phyloP scores from a whole-genome alignment of 2,113 vertebrate species.

The Verasper variegatus region DNA sequence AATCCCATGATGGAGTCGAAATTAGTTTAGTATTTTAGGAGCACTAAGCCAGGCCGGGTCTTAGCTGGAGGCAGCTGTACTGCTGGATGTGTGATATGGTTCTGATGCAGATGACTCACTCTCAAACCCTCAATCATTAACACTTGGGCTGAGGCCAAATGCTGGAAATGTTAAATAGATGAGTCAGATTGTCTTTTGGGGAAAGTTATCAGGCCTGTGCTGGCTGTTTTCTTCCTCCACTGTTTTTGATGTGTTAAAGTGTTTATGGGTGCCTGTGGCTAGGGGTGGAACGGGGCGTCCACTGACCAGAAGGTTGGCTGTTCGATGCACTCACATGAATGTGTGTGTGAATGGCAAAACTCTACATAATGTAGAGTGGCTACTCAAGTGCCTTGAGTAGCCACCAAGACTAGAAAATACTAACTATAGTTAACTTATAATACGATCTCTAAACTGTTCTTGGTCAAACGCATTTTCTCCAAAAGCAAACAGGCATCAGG shows the following conservation, averaged over 20 bases:
- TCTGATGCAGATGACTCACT: constrained; percentile 24
- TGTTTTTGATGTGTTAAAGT: no score
- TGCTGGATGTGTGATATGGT: constrained; percentile 7
- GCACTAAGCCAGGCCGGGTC: background rate
- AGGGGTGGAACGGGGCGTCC: no score
- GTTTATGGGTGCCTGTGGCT: no score
- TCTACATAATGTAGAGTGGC: no score
- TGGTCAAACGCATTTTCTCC: no score
- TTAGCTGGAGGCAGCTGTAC: background rate
- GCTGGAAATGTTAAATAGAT: background rate
- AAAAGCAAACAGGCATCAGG: no score
- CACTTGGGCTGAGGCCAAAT: constrained; percentile 14
- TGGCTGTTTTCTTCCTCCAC: background rate
- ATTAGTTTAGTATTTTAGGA: constrained; percentile 39
- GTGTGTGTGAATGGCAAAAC: background rate
- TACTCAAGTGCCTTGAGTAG: no score
- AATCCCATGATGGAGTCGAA: constrained; percentile 24
- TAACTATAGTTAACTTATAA: no score
- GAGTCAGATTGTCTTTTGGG: constrained; percentile 12
- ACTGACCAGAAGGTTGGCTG: no score
- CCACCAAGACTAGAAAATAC: no score
- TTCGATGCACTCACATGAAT: no score
- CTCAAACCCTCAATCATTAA: constrained; percentile 1
- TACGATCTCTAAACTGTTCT: no score
- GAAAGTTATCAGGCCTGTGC: background rate